Base-by-base conservation (phyloP, 2,113 vertebrate species). In the Lasiurus borealis region DNA sequence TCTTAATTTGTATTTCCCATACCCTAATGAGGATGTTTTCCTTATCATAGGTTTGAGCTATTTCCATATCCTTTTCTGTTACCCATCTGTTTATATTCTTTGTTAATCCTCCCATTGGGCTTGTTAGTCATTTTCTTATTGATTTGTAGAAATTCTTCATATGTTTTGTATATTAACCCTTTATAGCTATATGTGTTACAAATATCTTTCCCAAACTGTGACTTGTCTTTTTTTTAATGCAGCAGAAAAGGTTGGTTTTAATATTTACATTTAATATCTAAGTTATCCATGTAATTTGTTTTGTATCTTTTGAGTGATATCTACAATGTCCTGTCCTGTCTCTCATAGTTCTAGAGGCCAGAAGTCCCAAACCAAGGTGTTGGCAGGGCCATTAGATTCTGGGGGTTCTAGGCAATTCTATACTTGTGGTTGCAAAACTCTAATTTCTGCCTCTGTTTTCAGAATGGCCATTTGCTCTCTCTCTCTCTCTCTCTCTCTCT, bases 231-330 rank as follows among this genome's bases (percentile, higher is more conserved):
- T 54, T 52, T 40, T 52, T 31, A 69, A 78, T 25, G 25, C 12
- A 75, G 68, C 14, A 88, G 59, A 59, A 21, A 36, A 59, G 85
- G 64, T 94, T 68, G 69, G 40, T 44, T 87, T 88, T 93, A 52
- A 90, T 64, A 66, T 25, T 11, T 59, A 31, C 75, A 66, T 44
- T 84, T 86, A 95, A 82, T 77, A 46, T 85, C 31, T 85, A 83
- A 59, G 4, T 71, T 87, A 80, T 84, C 48, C 93, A 31, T 88
- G 82, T 82, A 85, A 78, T 62, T 59, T 96, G 19, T 88, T 62
- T 59, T 96, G 19, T 88, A 3, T 54, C 66, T 62, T 54, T 91
- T 40, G 29, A 68, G 23, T 59, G 57, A 25, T 59, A 9, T 59
- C 57, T 59, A 59, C 23, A 59, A 25, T 25, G 57, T 59, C 23